Conservation (phyloP, 2,797 vertebrate genomes). For the Sebastes nivosus region DNA sequence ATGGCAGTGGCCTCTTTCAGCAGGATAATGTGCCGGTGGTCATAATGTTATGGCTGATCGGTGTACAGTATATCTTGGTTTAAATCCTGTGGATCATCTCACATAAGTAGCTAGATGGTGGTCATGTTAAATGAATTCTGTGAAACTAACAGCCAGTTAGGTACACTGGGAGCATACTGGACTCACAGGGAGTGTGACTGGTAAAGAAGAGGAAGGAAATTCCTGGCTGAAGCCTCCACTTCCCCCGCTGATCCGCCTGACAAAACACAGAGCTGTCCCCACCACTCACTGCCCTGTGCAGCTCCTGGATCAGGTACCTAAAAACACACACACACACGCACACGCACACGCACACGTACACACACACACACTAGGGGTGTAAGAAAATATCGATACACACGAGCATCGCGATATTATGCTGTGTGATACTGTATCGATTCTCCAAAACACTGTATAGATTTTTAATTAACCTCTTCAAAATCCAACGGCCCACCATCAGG, state of each 20-base stretch:
- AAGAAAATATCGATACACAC: background rate
- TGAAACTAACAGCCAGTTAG: background rate
- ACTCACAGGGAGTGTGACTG: constrained; percentile 97
- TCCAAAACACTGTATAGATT: too few species aligned
- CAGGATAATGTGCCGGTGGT: too few species aligned
- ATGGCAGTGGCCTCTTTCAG: too few species aligned
- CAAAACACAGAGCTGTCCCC: constrained; percentile 83
- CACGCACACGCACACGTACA: background rate
- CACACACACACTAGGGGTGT: too few species aligned
- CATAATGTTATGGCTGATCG: too few species aligned
- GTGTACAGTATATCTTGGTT: background rate
- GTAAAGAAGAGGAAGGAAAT: constrained; percentile 91
- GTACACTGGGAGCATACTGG: background rate
- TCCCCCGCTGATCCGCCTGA: constrained; percentile 77
- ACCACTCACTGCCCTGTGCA: constrained; percentile 74
- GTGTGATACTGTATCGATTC: too few species aligned
- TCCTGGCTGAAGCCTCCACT: constrained; percentile 85
- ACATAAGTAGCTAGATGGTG: background rate
- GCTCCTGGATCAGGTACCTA: constrained; percentile 92
- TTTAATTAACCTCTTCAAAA: too few species aligned
- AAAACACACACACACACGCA: background rate
- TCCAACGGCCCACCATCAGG: too few species aligned
- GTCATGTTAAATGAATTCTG: background rate
- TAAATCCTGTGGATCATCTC: background rate
- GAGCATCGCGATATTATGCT: too few species aligned